These are phyloP conservation scores for Heliconius charithonia DNA, from an alignment of 2,888 invertebrate species.

Conservation along the genomic window DNA sequence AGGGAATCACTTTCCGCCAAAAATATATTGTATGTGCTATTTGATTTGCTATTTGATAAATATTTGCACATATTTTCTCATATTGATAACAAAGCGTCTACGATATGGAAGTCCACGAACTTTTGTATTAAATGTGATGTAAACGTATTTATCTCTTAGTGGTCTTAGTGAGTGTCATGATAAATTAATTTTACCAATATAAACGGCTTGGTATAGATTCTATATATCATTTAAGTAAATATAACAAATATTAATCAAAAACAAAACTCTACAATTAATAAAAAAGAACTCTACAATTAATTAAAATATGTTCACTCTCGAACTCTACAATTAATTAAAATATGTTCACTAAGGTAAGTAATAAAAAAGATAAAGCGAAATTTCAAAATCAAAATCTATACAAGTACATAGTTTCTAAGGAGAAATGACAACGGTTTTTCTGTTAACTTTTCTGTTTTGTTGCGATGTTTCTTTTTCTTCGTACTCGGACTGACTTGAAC, in stretches of 20 bases:
- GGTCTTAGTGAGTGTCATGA: too few species aligned
- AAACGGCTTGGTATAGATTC: neutral
- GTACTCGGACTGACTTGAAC: conserved; percentile 43
- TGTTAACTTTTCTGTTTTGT: conserved; percentile 34
- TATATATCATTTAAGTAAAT: neutral
- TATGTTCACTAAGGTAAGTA: neutral
- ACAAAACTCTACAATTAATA: neutral
- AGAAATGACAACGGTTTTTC: neutral
- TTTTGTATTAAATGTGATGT: too few species aligned
- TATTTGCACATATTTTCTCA: too few species aligned
- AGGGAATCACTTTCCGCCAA: too few species aligned
- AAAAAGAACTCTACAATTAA: neutral
- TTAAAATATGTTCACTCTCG: neutral
- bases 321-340: neutral
- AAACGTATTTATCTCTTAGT: too few species aligned
- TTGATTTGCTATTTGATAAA: too few species aligned
- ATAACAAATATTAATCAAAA: neutral
- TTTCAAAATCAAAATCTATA: conserved; percentile 21
- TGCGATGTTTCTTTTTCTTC: conserved; percentile 39
- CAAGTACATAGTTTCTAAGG: conserved; percentile 11
- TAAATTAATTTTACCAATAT: too few species aligned
- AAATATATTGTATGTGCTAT: too few species aligned
- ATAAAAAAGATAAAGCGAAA: neutral
- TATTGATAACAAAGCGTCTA: too few species aligned
- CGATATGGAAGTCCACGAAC: too few species aligned